Evolutionary conservation across 2,797 vertebrate genomes (phyloP).

Genomic region (Buphagus erythrorhynchus): DNA sequence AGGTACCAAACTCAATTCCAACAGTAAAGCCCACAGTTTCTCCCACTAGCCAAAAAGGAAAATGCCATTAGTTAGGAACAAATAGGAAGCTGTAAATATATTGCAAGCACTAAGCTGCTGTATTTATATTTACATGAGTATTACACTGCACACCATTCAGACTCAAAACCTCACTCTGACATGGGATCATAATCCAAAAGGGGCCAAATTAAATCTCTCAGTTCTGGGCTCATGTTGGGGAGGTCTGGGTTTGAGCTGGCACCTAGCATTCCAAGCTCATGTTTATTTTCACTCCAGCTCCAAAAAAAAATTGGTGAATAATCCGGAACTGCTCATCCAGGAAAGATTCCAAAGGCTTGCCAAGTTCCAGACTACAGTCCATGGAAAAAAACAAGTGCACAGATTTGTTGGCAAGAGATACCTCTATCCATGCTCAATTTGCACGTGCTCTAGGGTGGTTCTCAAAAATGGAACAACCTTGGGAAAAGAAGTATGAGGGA

Average conservation of each 20-base stretch:
- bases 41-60: background rate
- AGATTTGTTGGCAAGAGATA: background rate
- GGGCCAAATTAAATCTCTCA: background rate
- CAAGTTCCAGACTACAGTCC: background rate
- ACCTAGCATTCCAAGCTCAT: background rate
- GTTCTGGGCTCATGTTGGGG: background rate
- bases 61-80: background rate
- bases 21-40: background rate
- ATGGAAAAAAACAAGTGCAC: background rate
- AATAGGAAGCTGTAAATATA: background rate
- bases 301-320: background rate
- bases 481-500: background rate
- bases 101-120: background rate
- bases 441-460: background rate
- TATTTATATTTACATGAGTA: background rate
- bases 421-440: background rate
- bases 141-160: background rate
- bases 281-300: background rate
- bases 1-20: background rate
- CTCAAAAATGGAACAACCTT: background rate
- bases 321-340: constrained; percentile 7
- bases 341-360: constrained; percentile 12
- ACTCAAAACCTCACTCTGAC: background rate
- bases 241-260: background rate
- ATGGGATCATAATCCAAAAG: background rate